phyloP scores from a whole-genome alignment of 2,888 invertebrate genomes.

The Drosophila atroscutellata region DNA sequence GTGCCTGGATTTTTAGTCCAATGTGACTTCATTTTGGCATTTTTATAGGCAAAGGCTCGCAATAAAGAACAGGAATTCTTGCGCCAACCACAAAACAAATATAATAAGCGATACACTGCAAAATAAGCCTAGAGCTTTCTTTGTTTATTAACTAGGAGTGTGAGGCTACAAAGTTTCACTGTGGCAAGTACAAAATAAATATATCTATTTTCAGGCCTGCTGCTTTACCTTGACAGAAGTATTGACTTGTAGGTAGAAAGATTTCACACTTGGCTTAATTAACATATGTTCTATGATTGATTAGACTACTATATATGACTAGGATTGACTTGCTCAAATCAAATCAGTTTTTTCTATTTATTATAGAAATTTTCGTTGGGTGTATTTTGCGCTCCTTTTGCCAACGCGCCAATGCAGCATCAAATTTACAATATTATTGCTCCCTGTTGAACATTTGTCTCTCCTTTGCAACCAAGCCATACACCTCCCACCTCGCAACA shows the following conservation, averaged over 20 bases:
- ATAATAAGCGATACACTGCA: slow-evolving; percentile 46
- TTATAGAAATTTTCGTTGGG: background rate
- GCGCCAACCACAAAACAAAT: slow-evolving; percentile 48
- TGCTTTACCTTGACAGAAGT: background rate
- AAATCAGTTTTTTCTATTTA: background rate
- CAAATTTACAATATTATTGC: slow-evolving; percentile 77
- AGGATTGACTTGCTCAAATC: background rate
- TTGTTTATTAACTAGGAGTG: background rate
- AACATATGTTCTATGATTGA: background rate
- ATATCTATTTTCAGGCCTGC: background rate
- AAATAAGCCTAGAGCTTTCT: background rate
- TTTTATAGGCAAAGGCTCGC: slow-evolving; percentile 56
- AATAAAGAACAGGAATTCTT: slow-evolving; percentile 23
- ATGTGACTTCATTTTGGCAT: slow-evolving; percentile 56
- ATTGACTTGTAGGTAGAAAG: background rate
- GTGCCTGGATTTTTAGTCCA: slow-evolving; percentile 36
- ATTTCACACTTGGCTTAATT: background rate
- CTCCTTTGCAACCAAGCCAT: slow-evolving; percentile 7
- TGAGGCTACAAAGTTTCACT: background rate
- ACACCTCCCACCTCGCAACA: background rate
- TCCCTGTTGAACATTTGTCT: slow-evolving; percentile 73
- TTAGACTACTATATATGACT: rapidly evolving
- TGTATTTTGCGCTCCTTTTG: background rate
- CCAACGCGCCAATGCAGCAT: slow-evolving; percentile 53
- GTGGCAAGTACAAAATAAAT: background rate